Evolutionary conservation across 2,888 invertebrate genomes (phyloP).

Genomic region (Thera britannica): DNA sequence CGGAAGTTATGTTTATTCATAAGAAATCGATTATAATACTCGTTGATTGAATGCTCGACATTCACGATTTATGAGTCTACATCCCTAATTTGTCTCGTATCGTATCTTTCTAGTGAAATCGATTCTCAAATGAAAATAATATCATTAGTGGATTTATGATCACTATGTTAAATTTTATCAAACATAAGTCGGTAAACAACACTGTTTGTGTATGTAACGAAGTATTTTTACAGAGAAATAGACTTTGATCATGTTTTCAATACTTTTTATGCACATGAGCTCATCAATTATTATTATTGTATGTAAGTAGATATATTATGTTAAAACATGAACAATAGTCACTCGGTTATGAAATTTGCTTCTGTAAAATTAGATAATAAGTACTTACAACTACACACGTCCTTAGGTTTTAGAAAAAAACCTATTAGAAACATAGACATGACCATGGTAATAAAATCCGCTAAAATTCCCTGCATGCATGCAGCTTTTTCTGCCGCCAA

Average conservation of each 20-base stretch:
- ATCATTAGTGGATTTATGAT: slow-evolving; percentile 16
- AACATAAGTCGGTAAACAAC: neutral
- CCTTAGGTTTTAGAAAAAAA: no score
- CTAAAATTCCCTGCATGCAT: no score
- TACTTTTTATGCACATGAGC: slow-evolving; percentile 5
- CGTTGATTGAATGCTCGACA: slow-evolving; percentile 39
- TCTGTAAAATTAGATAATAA: no score
- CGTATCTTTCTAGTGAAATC: slow-evolving; percentile 14
- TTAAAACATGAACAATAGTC: no score
- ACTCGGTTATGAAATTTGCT: no score
- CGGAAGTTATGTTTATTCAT: slow-evolving; percentile 40
- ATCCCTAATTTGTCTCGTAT: slow-evolving; percentile 31
- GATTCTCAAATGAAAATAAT: slow-evolving; percentile 15
- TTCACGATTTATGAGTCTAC: slow-evolving; percentile 37
- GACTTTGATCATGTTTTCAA: slow-evolving; percentile 24
- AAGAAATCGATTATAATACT: slow-evolving; percentile 33
- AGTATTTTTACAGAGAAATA: slow-evolving; percentile 3
- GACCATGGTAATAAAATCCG: no score
- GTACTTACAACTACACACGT: no score
- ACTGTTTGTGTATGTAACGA: slow-evolving; percentile 5
- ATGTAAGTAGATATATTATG: neutral
- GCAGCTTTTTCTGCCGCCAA: no score
- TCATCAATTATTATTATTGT: neutral
- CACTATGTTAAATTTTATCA: slow-evolving; percentile 1
- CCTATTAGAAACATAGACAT: no score